Evolutionary conservation across 2,113 vertebrate species (phyloP), one percentile per base, ranked within the genome.

Genomic region (Corapipo altera): DNA sequence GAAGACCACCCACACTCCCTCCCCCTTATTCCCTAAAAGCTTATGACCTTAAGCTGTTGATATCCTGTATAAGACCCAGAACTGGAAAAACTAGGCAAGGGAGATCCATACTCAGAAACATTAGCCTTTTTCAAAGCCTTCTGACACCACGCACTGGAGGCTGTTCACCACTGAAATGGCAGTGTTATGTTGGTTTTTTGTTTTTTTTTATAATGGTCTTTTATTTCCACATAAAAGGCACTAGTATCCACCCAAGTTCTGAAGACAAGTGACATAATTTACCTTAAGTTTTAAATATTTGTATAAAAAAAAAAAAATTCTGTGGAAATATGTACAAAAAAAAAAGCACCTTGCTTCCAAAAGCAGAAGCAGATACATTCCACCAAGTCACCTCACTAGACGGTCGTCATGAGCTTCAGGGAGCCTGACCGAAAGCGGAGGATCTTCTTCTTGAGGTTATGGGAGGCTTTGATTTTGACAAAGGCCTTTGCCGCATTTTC

Each of bases 401-500:
- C 98, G 0, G 99, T 99, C 2, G 99, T 99, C 99, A 99, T 99
- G 85, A 99, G 98, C 91, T 99, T 99, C 90, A 99, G 97, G 9
- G 99, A 99, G 62, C 99, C 99, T 0, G 99, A 99, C 58, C 98
- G 98, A 97, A 99, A 99, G 88, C 99, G 98, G 6, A 99, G 98
- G 93, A 99, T 99, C 92, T 99, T 99, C 98, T 98, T 99, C 98
- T 99, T 99, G 94, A 99, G 98, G 95, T 99, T 99, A 69, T 99
- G 99, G 0, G 99, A 99, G 3, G 99, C 99, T 95, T 99, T 99
- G 75, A 99, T 99, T 97, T 99, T 99, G 62, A 99, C 98, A 46
- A 98, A 98, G 44, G 99, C 97, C 91, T 99, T 99, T 1, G 98
- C 95, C 3, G 98, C 98, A 80, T 98, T 96, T 72, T 97, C 93